Evolutionary conservation across 2,113 vertebrate genomes (phyloP), one percentile per base, ranked within the genome.

Genomic region (Corythoichthys intestinalis): DNA sequence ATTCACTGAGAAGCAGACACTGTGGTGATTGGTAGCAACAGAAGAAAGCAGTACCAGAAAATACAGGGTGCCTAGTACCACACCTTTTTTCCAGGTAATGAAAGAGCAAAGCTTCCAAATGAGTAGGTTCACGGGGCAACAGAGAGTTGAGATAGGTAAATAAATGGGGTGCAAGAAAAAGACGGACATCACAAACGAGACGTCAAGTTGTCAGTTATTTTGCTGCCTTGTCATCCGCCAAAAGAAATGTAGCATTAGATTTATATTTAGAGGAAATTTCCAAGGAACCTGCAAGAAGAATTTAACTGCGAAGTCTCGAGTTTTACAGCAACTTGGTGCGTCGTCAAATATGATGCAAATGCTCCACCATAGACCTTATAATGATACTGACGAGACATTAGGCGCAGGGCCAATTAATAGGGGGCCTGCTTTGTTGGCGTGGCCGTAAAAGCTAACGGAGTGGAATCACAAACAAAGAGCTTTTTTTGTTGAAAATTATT

Each of bases 31-130:
- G 20, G 20, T 28, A 28, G 20, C 78, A 65, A 1, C 37, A 67
- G 63, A 81, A 62, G 56, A 69, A 72, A 69, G 65, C 74, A 72
- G 62, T 70, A 76, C 48, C 67, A 69, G 41, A 76, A 79, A 84
- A 76, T 79, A 76, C 75, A 83, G 68, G 76, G 69, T 41, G 69
- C 68, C 3, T 64, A 28, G 20, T 28, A 28, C 20, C 20, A 28
- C 20, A 28, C 20, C 20, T 28, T 28, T 28, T 46, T 77, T 53
- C 56, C 79, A 87, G 82, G 83, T 89, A 91, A 88, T 88, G 79
- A 88, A 73, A 89, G 79, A 83, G 82, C 75, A 63, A 48, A 35
- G 79, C n/a, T 67, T 34, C 28, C n/a, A 88, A 89, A 89, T 87
- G 78, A 91, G 74, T 77, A 76, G 86, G 82, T 68, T 62, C 11